Conservation (phyloP, 2,888 invertebrate species). For the Xiphydria camelus region DNA sequence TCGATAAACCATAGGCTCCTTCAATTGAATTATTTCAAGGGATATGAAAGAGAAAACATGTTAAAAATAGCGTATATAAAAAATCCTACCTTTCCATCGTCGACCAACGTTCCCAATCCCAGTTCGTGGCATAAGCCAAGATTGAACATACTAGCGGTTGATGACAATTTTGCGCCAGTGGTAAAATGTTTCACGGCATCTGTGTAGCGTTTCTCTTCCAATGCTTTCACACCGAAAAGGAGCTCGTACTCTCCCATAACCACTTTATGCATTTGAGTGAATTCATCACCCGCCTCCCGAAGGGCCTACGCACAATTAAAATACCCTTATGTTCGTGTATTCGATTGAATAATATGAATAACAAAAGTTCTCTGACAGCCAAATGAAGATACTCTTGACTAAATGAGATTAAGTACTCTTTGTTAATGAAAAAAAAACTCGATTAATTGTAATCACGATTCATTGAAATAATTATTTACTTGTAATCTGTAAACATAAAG, state of each 20-base stretch:
- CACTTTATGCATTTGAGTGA: slow-evolving; percentile 56
- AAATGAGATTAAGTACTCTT: too few species aligned
- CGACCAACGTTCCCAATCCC: slow-evolving; percentile 66
- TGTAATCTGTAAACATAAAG: too few species aligned
- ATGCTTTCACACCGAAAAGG: slow-evolving; percentile 64
- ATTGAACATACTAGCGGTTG: slow-evolving; percentile 69
- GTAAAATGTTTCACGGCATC: slow-evolving; percentile 62
- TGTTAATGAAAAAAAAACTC: too few species aligned
- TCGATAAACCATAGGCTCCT: neutral
- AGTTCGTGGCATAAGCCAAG: slow-evolving; percentile 71
- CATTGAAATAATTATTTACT: too few species aligned
- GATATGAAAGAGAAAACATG: slow-evolving; percentile 11
- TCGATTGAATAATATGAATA: too few species aligned
- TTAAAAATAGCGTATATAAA: neutral
- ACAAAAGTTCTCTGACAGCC: too few species aligned
- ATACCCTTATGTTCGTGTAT: neutral
- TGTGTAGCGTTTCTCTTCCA: slow-evolving; percentile 63
- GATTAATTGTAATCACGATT: too few species aligned
- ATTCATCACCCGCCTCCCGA: slow-evolving; percentile 41
- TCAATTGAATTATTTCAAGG: neutral
- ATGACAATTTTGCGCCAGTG: slow-evolving; percentile 64
- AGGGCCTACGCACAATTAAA: slow-evolving; percentile 34
- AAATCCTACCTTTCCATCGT: slow-evolving; percentile 66
- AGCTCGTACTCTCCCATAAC: slow-evolving; percentile 67
- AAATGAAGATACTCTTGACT: too few species aligned